Evolutionary conservation across 2,113 vertebrate species (phyloP).

Genomic region (Pimephales promelas): DNA sequence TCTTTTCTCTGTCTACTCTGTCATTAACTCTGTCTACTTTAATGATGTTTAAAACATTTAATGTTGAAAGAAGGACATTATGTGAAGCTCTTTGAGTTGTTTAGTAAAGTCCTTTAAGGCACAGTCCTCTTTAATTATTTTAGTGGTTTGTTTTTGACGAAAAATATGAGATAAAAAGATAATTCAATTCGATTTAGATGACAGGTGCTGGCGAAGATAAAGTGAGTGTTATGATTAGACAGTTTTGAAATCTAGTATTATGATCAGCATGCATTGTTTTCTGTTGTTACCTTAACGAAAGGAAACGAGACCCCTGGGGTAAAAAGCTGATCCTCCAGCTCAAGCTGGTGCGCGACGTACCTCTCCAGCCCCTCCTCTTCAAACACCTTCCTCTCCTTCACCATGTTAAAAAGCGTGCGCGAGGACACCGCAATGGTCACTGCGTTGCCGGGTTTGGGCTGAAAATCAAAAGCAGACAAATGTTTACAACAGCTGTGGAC

Average conservation of each 20-base stretch:
- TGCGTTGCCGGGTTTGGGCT: slow-evolving; percentile 89
- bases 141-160: no score
- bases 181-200: background rate
- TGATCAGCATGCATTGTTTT: background rate
- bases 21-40: no score
- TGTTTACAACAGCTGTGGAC: background rate
- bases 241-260: no score
- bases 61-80: no score
- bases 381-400: slow-evolving; percentile 82
- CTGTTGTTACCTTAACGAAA: slow-evolving; percentile 86
- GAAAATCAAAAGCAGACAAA: background rate
- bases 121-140: no score
- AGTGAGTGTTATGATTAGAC: no score
- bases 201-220: no score
- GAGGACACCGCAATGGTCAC: slow-evolving; percentile 94
- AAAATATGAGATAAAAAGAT: background rate
- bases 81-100: no score
- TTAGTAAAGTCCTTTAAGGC: no score
- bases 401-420: slow-evolving; percentile 89
- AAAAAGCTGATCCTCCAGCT: slow-evolving; percentile 83
- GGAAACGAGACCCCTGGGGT: slow-evolving; percentile 85
- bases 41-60: no score
- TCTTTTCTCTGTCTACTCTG: no score
- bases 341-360: slow-evolving; percentile 84
- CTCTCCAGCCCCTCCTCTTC: slow-evolving; percentile 87